Evolutionary conservation across 2,888 invertebrate species (phyloP).

Genomic region (Chaetoderma sp.): DNA sequence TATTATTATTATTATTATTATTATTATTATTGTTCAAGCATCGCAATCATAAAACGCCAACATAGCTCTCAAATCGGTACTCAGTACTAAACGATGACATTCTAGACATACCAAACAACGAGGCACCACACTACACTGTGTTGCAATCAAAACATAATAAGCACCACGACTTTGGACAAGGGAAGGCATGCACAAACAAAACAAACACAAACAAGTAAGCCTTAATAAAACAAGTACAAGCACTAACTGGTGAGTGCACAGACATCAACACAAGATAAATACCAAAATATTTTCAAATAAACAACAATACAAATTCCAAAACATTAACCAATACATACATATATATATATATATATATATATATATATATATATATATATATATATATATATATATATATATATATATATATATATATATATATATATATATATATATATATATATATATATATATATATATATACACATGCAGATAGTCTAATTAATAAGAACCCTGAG

Average conservation of each 20-base stretch:
- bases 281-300: too few relatives aligned
- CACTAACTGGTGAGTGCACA: too few relatives aligned
- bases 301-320: too few relatives aligned
- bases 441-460: constrained; percentile 3
- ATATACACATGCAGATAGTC: too few relatives aligned
- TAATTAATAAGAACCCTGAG: not conserved
- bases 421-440: constrained; percentile 2
- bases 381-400: not conserved
- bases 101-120: not conserved
- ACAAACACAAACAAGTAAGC: not conserved
- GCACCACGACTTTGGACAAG: too few relatives aligned
- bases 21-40: not conserved
- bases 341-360: constrained; percentile 1
- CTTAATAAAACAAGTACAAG: not conserved
- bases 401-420: not conserved
- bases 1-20: not conserved
- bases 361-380: constrained; percentile 5
- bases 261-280: too few relatives aligned
- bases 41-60: too few relatives aligned
- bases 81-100: not conserved
- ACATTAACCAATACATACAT: not conserved
- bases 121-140: too few relatives aligned
- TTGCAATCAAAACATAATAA: not conserved
- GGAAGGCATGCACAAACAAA: not conserved
- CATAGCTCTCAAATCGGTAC: too few relatives aligned